Evolutionary conservation across 2,888 invertebrate species (phyloP), one percentile per base, ranked within the genome.

Genomic region (Subacronicta megacephala): DNA sequence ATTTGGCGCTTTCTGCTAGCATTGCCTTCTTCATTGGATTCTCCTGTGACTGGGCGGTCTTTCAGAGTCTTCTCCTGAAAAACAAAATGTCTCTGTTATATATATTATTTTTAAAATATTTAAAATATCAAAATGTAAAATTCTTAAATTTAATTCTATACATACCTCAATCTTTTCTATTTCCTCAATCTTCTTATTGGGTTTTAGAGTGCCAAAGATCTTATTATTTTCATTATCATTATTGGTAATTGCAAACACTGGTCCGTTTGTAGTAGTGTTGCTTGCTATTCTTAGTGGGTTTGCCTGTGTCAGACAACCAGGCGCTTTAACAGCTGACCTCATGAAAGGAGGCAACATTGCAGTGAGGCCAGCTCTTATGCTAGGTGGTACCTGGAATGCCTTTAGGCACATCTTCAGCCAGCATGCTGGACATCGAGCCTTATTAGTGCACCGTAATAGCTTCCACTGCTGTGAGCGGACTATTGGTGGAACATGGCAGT

Each of bases 341-440:
- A 97, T 96, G 67, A 95, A 95, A 29, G 95, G 92, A 0, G 97
- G 97, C 71, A 98, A 89, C 89, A 97, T 95, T 49, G 95, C 95
- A 63, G 95, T 95, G 51, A 98, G 91, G 46, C 96, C 96, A 61
- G 95, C 94, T 81, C 96, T 95, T 59, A 97, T 94, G 36, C 95
- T 95, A 23, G 95, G 92, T 46, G 97, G 97, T 82, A 98, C 95
- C 88, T 97, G 97, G 87, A 97, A 97, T 59, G 96, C 96, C 79
- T 96, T 96, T 40, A 98, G 91, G 85, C 98, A 98, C 95, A 97
- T 96, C 89, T 97, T 97, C 10, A 98, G 94, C 97, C 98, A 98
- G 87, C 98, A 98, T 13, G 97, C 97, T 49, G 97, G 96, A 89
- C 98, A 98, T 33, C 97, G 94, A 36, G 96, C 95, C 82, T 96